A percentile compares a stretch with the other conserved stretches of the same genome.
Conservation (phyloP, 1,140 invertebrate genomes). For the Anthonomus grandis region DNA sequence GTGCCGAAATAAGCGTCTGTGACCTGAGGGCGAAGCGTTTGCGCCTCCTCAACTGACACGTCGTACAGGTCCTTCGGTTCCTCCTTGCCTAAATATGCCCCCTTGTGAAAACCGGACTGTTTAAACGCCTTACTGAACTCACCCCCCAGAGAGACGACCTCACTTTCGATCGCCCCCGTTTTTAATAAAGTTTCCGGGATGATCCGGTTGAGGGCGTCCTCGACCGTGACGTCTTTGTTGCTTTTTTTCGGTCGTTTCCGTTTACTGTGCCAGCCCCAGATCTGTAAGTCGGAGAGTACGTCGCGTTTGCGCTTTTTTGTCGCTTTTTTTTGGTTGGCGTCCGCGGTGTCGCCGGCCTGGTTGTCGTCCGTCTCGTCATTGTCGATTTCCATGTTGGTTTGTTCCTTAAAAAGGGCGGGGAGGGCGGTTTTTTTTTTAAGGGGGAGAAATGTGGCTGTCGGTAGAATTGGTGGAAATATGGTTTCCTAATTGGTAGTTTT, state of each 20-base stretch:
- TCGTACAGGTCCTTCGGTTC: conserved; percentile 63
- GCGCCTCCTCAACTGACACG: conserved; percentile 58
- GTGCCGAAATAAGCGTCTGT: conserved; percentile 60
- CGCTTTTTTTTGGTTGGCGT: conserved; percentile 50
- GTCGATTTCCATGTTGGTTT: conserved; percentile 42
- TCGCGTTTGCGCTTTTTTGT: conserved; percentile 60
- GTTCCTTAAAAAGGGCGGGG: conserved; percentile 33
- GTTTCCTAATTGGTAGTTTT: no score
- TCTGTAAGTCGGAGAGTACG: conserved; percentile 63
- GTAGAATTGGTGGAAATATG: no score
- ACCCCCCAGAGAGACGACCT: conserved; percentile 41
- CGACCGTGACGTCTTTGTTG: conserved; percentile 61
- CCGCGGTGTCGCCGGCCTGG: conserved; percentile 36
- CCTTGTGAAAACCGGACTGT: neutral
- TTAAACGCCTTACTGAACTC: neutral
- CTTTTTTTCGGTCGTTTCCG: conserved; percentile 62
- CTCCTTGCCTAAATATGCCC: conserved; percentile 40
- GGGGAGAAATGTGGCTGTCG: no score
- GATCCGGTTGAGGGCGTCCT: conserved; percentile 60
- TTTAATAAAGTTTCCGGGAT: conserved; percentile 59
- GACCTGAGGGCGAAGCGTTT: conserved; percentile 32
- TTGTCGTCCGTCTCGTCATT: conserved; percentile 26
- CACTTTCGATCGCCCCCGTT: conserved; percentile 25
- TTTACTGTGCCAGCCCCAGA: conserved; percentile 72
- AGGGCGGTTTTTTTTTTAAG: no score